Base-by-base conservation (phyloP, 2,797 vertebrate genomes). In the Esox lucius region DNA sequence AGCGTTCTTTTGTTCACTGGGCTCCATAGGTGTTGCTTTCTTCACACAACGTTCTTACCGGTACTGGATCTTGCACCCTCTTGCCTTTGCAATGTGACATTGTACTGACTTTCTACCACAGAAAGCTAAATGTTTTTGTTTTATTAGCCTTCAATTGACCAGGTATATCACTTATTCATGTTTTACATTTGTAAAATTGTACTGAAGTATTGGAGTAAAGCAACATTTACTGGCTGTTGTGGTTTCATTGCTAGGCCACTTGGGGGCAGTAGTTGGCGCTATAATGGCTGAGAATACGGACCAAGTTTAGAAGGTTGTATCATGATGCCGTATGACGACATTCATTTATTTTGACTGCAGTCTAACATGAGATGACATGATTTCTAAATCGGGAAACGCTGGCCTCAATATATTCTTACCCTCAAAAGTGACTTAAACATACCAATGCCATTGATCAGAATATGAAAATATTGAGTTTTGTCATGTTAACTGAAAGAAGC, bases 241-340 rank as follows among this genome's bases (percentile, higher is more conserved):
- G 82, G 33, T 49, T 84, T 31, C 68, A 80, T 22, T 19, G 31
- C 39, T 19, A 49, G 49, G 39, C 87, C 88, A 82, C 83, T 75
- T 15, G 84, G 81, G 46, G 87, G 87, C 86, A 69, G 75, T 56
- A 81, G 71, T 22, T 9, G 48, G 24, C 33, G n/a, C 11, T 5
- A 59, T 72, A 51, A 31, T 42, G 39, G 22, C 65, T n/a, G 61
- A n/a, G 56, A 64, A 75, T 35, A 46, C n/a, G 26, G 17, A 42
- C 67, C 39, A 46, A 48, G 16, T 68, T 19, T 68, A 0, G 22
- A 33, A 74, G 73, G 67, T 68, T 59, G 16, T 28, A 42, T 79
- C 82, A 76, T 33, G 69, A 17, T 65, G 66, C 65, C 26, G 68
- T 28, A 70, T 91, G 85, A 88, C 77, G 79, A 89, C 86, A 88